Evolutionary conservation across 2,113 vertebrate species (phyloP), one percentile per base, ranked within the genome.

Genomic region (Ophiodon elongatus): DNA sequence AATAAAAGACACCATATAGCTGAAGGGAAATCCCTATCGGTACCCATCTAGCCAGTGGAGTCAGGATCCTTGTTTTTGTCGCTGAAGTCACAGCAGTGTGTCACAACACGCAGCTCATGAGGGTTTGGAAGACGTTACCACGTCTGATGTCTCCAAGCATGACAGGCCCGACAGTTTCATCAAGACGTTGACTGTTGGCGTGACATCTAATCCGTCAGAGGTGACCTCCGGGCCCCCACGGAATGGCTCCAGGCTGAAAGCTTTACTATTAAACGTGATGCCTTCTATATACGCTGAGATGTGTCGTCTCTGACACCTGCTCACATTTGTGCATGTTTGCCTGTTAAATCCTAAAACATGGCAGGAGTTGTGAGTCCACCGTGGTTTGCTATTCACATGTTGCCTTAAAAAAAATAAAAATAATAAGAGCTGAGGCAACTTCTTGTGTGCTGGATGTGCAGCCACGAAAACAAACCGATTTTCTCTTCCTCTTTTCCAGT

Each of bases 31-130:
- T 73, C 87, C 79, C 76, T 0, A 64, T 57, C 66, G 57, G 56
- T 25, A 21, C 39, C 33, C 1, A 31, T 82, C 76, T 66, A 67
- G 68, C 74, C 82, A 72, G 57, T 33, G 15, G 70, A 56, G 83
- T 71, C 56, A 39, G 69, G 56, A 68, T 7, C 39, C 43, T 79
- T 91, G 82, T 91, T 88, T 85, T 77, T 73, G 25, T 76, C 73
- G 9, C 2, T 56, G 33, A 74, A 67, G 57, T 88, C 77, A 87
- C 59, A 67, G 60, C 59, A 62, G 79, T 89, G 82, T 87, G 81
- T 91, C 90, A 88, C 31, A 88, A 85, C 90, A 91, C 19, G 13
- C 6, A 11, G 77, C 27, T 41, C 60, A 88, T 89, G 89, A 23
- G 85, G 85, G 88, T 63, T 73, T 65, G 37, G 31, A 74, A 33